Percentiles rank a stretch among this genome's conserved stretches.
Evolutionary conservation across 2,888 invertebrate species (phyloP).

Genomic region (Ischnura elegans): DNA sequence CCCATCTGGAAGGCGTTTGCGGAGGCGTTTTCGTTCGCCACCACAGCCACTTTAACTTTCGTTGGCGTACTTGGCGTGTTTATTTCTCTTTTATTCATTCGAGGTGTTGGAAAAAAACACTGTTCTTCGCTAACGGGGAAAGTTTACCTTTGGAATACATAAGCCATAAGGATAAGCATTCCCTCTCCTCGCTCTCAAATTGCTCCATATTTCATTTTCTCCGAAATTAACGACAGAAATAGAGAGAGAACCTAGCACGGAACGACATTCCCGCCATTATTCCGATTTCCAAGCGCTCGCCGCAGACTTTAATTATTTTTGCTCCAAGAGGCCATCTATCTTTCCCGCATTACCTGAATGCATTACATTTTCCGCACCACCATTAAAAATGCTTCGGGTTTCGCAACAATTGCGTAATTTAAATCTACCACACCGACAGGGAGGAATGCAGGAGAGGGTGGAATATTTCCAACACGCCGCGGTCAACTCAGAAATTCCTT

Average conservation of each 20-base stretch:
- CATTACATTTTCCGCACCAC: too few species aligned
- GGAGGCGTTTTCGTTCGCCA: too few species aligned
- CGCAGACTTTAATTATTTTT: slow-evolving; percentile 7
- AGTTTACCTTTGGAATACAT: neutral
- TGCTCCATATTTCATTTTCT: neutral
- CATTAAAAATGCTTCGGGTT: too few species aligned
- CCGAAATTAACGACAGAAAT: neutral
- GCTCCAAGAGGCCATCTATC: neutral
- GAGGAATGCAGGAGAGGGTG: too few species aligned
- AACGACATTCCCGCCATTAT: neutral
- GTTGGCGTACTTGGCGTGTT: neutral
- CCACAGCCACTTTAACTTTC: neutral
- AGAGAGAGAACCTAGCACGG: neutral
- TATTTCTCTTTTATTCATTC: neutral
- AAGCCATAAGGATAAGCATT: neutral
- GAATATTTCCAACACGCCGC: too few species aligned
- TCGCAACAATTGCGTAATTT: too few species aligned
- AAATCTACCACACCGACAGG: too few species aligned
- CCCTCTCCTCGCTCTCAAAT: neutral
- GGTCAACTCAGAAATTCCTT: too few species aligned
- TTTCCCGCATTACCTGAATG: neutral
- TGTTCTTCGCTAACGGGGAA: neutral
- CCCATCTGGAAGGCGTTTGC: too few species aligned
- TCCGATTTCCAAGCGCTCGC: too few species aligned
- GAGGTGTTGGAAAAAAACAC: neutral